These are phyloP conservation scores for Gandaritis pyraliata DNA, from an alignment of 2,888 invertebrate species.

Conservation along the genomic window DNA sequence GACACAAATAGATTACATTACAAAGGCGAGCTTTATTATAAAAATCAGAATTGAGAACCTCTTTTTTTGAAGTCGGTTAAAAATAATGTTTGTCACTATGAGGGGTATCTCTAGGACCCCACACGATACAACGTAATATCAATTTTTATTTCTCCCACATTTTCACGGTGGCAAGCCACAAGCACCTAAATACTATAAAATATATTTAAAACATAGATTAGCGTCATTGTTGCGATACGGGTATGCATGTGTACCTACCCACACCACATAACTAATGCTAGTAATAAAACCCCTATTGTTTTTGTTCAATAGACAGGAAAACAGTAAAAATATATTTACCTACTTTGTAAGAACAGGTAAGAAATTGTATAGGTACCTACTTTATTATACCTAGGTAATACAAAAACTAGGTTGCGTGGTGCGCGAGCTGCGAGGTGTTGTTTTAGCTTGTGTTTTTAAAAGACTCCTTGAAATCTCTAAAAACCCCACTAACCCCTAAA, in stretches of 20 bases:
- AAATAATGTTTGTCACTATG: no score
- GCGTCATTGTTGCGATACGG: slow-evolving; percentile 33
- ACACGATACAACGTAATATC: neutral
- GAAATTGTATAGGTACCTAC: neutral
- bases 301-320: slow-evolving; percentile 34
- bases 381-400: neutral
- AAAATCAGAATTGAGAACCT: no score
- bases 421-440: no score
- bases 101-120: neutral
- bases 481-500: no score
- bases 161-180: slow-evolving; percentile 10
- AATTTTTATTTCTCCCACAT: neutral
- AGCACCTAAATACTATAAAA: neutral
- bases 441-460: no score
- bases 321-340: slow-evolving; percentile 8
- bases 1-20: no score
- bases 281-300: slow-evolving; percentile 38
- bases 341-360: no score
- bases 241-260: slow-evolving; percentile 16
- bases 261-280: slow-evolving; percentile 35
- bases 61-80: no score
- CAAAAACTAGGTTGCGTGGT: no score
- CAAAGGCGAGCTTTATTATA: no score
- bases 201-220: slow-evolving; percentile 9
- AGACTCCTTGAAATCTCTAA: no score